Base-by-base conservation (phyloP, 2,888 invertebrate species). In the Folsomia candida region DNA sequence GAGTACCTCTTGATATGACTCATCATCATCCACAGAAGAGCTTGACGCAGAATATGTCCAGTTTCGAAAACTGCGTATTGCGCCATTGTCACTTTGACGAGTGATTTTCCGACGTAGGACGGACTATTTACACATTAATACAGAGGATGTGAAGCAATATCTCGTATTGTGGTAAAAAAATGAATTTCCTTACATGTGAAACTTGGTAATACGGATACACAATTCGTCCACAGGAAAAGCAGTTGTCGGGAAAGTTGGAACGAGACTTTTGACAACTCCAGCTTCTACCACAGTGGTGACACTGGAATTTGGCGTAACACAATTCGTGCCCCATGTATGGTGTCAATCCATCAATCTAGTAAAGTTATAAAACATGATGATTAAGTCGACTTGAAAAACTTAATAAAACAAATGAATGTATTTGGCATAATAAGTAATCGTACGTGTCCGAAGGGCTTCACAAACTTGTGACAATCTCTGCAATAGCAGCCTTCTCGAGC, bases 171-270 rank as follows among this genome's bases (percentile, higher is more conserved):
- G 37, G 4, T n/a, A n/a, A n/a, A n/a, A n/a, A n/a, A n/a, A n/a
- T n/a, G 37, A 29, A n/a, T 18, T 24, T 61, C 22, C 22, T 51
- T 72, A 73, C 73, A 65, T 73, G 73, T 58, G 73, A 63, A 29
- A 73, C 68, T 58, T 73, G 73, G 61, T 73, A 73, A 61, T 73
- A 73, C 4, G 73, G 73, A 58, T 73, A 73, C 6, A 73, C 70
- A 1, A 73, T 47, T 37, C 68, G 62, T 28, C 68, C 73, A 51
- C 73, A 73, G 28, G 60, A 18, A 57, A 70, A 73, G 64, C 73
- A 73, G 27, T 68, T 67, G 60, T 70, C 73, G n/a, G 73, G 70
- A 57, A 70, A 70, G 67, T 73, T 70, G 58, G 73, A 73, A 26
- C 64, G 22, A 61, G 70, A 70, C 67, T 73, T 73, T 68, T 70